Evolutionary conservation across 2,113 vertebrate genomes (phyloP).

Genomic region (Cephalopholis sonnerati): DNA sequence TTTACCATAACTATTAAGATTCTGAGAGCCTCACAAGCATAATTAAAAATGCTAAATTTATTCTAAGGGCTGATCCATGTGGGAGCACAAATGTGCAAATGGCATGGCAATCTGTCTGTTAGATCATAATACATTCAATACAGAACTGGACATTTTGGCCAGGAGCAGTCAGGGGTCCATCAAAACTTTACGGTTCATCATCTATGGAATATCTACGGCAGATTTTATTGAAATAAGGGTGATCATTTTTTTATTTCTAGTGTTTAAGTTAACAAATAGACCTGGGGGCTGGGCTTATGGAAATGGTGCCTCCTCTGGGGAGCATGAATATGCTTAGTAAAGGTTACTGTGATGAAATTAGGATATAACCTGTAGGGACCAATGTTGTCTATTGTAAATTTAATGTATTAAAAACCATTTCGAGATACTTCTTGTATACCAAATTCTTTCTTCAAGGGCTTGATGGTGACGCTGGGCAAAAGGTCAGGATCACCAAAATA

Average conservation of each 20-base stretch:
- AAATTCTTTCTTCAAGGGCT: too few relatives aligned
- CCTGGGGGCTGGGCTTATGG: not conserved
- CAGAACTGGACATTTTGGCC: not conserved
- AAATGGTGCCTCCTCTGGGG: not conserved
- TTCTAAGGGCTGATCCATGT: not conserved
- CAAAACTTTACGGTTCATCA: not conserved
- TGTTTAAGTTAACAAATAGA: not conserved
- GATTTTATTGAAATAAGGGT: not conserved
- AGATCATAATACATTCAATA: not conserved
- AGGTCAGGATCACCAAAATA: too few relatives aligned
- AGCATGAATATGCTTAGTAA: not conserved
- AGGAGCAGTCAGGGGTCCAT: too few relatives aligned
- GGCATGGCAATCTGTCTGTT: not conserved
- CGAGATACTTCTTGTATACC: not conserved
- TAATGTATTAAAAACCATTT: not conserved
- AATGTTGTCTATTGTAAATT: not conserved
- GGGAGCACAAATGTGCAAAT: not conserved
- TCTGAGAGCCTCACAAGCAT: not conserved
- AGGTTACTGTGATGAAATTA: not conserved
- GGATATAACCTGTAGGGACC: not conserved
- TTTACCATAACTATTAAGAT: constrained; percentile 6
- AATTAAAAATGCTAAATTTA: constrained; percentile 1
- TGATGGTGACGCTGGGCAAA: too few relatives aligned
- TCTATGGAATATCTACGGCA: not conserved
- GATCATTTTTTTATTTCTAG: not conserved